Evolutionary conservation across 2,113 vertebrate species (phyloP), one percentile per base, ranked within the genome.

Genomic region (Rhinoptilus africanus): DNA sequence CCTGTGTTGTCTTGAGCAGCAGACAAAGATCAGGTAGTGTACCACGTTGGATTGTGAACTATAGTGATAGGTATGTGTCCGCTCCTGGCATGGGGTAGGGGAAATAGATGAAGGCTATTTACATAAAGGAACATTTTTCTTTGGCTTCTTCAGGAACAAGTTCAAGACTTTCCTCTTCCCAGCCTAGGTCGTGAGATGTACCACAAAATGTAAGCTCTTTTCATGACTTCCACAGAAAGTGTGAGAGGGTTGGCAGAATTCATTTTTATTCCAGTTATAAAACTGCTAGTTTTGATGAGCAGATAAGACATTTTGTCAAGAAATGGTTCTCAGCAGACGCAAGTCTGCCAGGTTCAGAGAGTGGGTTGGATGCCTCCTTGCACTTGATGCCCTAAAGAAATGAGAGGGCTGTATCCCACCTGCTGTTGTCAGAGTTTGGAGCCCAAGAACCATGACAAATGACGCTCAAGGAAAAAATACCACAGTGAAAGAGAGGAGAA

Each of bases 311-410:
- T 64, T 92, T 92, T 88, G 27, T 66, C 5, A 12, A 62, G 57
- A 92, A 95, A 88, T 57, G 11, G 12, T 91, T 92, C 68, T 92
- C 81, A 59, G 59, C 56, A 91, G 86, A 82, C 73, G 53, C n/a
- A 63, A 83, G 68, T 77, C 62, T 93, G 75, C 66, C 59, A 88
- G 71, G 71, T 87, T 97, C 91, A 72, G 93, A 84, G 81, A 62
- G 54, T 56, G 72, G 23, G 63, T 62, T 92, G 23, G 23, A 62
- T 64, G 67, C 47, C 47, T 81, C 2, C n/a, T 88, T 92, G 47
- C 59, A 60, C 74, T 68, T 87, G 80, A 39, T 48, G 22, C 48
- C 35, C 74, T 88, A 30, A 91, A 90, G 77, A 92, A 91, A 89
- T 66, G 50, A 76, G 80, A 94, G 57, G 43, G 68, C 59, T 80